Percentiles rank a stretch among this genome's conserved stretches.
phyloP scores from a whole-genome alignment of 2,888 invertebrate genomes.

The Pocota personata region DNA sequence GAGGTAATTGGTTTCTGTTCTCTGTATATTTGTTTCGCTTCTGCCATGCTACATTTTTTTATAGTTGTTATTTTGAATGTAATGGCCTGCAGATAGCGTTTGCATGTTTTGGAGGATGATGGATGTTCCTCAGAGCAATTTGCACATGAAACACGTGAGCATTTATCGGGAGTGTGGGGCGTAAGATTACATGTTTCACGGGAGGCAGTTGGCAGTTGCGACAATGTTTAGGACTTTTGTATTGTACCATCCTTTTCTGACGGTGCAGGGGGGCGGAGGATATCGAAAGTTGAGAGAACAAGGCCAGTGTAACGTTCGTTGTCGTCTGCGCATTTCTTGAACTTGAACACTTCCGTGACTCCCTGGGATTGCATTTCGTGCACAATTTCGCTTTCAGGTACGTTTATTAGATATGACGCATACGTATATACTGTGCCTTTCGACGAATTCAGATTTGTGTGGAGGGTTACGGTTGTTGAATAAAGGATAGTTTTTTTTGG shows the following conservation, averaged over 20 bases:
- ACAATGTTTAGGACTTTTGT: neutral
- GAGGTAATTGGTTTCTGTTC: neutral
- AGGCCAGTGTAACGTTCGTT: neutral
- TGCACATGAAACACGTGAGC: neutral
- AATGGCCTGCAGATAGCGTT: too few species aligned
- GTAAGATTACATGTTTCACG: neutral
- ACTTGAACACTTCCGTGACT: constrained; percentile 2
- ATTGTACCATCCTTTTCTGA: neutral
- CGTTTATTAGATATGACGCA: neutral
- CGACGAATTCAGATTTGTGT: neutral
- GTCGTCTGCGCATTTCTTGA: neutral
- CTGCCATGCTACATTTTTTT: too few species aligned
- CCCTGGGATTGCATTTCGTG: neutral
- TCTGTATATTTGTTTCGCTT: too few species aligned
- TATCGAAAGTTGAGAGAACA: neutral
- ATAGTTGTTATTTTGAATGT: too few species aligned
- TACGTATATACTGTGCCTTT: neutral
- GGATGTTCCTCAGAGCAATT: constrained; percentile 1
- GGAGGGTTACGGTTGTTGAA: neutral
- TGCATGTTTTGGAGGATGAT: neutral
- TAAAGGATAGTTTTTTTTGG: constrained; percentile 3
- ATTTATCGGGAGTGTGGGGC: neutral
- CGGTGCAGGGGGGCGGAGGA: neutral
- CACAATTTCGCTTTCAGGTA: neutral
- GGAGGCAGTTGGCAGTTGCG: neutral